These are phyloP conservation scores for Microcebus lehilahytsara DNA, from an alignment of 2,113 vertebrate species.

Conservation along the genomic window DNA sequence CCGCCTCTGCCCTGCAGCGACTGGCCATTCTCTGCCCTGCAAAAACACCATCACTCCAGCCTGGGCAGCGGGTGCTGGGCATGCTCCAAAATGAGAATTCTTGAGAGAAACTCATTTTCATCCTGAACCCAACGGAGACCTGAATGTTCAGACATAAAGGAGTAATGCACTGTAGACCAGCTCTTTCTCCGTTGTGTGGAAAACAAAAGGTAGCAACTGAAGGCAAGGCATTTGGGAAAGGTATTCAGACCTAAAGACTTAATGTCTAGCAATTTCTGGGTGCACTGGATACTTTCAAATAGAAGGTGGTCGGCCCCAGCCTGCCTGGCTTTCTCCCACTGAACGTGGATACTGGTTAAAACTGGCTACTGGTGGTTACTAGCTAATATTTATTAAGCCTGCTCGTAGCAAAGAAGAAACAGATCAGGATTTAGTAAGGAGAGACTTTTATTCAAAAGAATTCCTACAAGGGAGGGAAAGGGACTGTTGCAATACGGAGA, in stretches of 20 bases:
- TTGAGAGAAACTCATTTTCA: background rate
- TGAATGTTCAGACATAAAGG: background rate
- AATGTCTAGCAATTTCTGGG: background rate
- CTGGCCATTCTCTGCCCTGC: background rate
- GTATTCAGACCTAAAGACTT: background rate
- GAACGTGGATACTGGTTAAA: background rate
- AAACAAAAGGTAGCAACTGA: background rate
- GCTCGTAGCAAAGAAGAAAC: background rate
- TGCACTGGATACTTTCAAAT: background rate
- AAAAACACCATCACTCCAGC: background rate
- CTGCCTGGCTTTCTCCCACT: background rate
- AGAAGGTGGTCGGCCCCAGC: background rate
- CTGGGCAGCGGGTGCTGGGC: background rate
- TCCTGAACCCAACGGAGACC: background rate
- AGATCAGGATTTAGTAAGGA: background rate
- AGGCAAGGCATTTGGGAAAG: background rate
- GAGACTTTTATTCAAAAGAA: background rate
- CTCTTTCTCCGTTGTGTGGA: background rate
- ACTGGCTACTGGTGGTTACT: background rate
- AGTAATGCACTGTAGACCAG: background rate
- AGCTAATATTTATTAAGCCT: background rate
- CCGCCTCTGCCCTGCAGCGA: background rate
- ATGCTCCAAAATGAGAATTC: background rate
- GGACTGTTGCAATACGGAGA: background rate
- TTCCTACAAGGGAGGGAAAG: background rate